Evolutionary conservation across 2,888 invertebrate species (phyloP).

Genomic region (Xestia ashworthii): DNA sequence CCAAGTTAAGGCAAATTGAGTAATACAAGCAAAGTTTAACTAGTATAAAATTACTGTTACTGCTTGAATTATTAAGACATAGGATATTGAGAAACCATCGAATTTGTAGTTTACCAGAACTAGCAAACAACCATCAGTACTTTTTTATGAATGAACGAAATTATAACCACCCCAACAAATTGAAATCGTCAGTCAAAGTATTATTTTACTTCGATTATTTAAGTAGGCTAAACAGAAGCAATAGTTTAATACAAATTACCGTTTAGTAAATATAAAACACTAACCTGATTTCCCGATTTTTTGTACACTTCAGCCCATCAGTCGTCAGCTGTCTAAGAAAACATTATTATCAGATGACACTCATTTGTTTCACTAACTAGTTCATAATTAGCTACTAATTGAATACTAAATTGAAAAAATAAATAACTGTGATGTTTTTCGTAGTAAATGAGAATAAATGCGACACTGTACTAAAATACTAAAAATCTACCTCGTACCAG

Average conservation of each 20-base stretch:
- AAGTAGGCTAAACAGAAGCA: constrained; percentile 4
- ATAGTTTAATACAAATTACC: constrained; percentile 24
- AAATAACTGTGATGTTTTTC: constrained; percentile 40
- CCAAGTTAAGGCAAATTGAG: not conserved
- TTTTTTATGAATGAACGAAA: not conserved
- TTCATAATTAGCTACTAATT: not conserved
- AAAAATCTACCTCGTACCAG: constrained; percentile 8
- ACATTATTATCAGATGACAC: constrained; percentile 39
- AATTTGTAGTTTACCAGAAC: constrained; percentile 9
- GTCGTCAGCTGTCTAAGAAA: constrained; percentile 63
- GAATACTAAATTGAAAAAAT: constrained; percentile 21
- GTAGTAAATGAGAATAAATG: constrained; percentile 27
- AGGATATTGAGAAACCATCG: constrained; percentile 31
- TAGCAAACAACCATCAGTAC: constrained; percentile 12
- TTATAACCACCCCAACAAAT: not conserved
- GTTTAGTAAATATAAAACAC: constrained; percentile 59
- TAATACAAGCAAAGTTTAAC: not conserved
- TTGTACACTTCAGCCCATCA: constrained; percentile 57
- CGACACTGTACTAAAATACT: not conserved
- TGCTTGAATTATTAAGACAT: constrained; percentile 18
- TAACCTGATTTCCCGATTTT: constrained; percentile 75
- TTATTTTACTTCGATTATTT: not conserved
- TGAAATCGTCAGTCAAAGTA: not conserved
- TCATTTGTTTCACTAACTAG: constrained; percentile 39
- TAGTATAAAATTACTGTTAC: not conserved